These are phyloP conservation scores for Caenorhabditis afra DNA, from an alignment of 2,888 invertebrate genomes.

Conservation along the genomic window DNA sequence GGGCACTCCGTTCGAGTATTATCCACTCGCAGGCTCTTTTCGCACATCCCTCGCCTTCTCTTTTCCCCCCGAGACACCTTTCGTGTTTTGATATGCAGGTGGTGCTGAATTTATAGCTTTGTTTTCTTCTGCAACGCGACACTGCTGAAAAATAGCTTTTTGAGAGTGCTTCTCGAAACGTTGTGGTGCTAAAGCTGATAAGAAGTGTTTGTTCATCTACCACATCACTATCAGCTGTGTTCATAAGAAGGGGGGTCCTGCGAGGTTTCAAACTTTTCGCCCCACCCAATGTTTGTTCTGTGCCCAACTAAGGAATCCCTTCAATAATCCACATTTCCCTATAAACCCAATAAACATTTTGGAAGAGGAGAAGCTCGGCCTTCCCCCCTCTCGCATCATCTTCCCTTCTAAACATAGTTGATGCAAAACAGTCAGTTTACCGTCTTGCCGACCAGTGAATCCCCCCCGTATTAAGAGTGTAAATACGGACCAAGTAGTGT, in stretches of 20 bases:
- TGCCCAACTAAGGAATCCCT: conserved; percentile 13
- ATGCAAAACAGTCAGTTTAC: conserved; percentile 39
- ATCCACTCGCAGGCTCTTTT: conserved; percentile 27
- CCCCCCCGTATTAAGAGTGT: conserved; percentile 43
- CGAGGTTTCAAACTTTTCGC: conserved; percentile 13
- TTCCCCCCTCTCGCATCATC: conserved; percentile 6
- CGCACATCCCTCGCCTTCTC: conserved; percentile 7
- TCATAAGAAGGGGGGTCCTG: neutral
- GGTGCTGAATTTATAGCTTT: conserved; percentile 40
- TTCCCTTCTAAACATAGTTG: neutral
- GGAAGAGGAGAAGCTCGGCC: too few relatives aligned
- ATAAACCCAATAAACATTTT: conserved; percentile 46
- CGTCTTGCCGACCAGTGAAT: conserved; percentile 22
- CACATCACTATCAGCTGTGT: neutral
- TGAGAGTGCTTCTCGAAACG: neutral
- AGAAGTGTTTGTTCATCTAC: conserved; percentile 9
- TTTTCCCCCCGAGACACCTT: conserved; percentile 4
- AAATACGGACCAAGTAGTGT: conserved; percentile 56
- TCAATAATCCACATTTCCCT: conserved; percentile 30
- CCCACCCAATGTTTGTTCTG: neutral
- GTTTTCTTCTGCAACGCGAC: conserved; percentile 14
- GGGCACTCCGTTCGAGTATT: conserved; percentile 41
- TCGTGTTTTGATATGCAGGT: conserved; percentile 21
- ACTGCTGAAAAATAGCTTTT: conserved; percentile 4
- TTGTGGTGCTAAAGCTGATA: conserved; percentile 8